phyloP scores from a whole-genome alignment of 2,888 invertebrate genomes.

The Therioaphis trifolii region DNA sequence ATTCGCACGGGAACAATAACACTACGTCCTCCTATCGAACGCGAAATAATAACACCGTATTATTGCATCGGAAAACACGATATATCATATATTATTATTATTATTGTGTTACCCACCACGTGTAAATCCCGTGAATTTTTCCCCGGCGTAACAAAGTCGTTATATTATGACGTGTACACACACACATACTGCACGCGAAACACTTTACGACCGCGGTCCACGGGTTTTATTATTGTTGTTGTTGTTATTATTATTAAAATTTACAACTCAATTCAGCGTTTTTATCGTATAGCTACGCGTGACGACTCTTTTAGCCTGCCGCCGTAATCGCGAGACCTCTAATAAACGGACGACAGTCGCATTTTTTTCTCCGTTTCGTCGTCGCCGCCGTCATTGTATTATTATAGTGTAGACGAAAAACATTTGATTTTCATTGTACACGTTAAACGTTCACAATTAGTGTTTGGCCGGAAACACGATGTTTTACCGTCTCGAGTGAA shows the following conservation, averaged over 20 bases:
- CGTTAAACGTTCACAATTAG: no score
- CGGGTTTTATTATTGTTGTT: not conserved
- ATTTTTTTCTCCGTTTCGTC: constrained; percentile 9
- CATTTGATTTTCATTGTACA: no score
- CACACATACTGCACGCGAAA: no score
- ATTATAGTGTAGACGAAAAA: no score
- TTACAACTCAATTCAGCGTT: constrained; percentile 35
- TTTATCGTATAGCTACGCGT: no score
- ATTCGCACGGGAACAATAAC: not conserved
- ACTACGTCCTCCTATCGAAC: no score
- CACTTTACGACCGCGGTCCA: not conserved
- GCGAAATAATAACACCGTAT: not conserved
- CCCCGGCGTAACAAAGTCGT: not conserved
- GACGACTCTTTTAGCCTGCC: no score
- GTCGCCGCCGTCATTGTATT: not conserved
- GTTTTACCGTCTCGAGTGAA: no score
- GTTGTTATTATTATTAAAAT: constrained; percentile 23
- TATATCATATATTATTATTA: not conserved
- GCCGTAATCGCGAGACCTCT: no score
- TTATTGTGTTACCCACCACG: not conserved
- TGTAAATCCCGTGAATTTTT: not conserved
- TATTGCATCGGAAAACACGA: not conserved
- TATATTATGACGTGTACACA: no score
- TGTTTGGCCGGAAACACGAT: no score
- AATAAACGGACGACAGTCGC: no score